phyloP scores from a whole-genome alignment of 1,140 invertebrate species.

The Dolichoris vasculosae region DNA sequence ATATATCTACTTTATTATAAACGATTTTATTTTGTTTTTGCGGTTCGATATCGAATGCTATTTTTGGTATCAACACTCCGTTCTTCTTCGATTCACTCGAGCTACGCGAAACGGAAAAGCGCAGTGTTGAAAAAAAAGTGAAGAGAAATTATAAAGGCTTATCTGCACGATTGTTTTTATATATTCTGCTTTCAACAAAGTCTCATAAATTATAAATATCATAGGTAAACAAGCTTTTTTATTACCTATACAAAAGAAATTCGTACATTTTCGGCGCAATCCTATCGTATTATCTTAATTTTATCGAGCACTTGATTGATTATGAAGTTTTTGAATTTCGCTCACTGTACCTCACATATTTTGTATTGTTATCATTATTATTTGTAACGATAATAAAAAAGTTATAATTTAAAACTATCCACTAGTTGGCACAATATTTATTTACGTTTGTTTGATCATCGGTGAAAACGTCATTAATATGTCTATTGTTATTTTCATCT shows the following conservation, averaged over 20 bases:
- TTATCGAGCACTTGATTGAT: conserved; percentile 22
- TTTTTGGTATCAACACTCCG: conserved; percentile 1
- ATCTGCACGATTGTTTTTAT: neutral
- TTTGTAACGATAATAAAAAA: conserved; percentile 44
- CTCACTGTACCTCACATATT: conserved; percentile 34
- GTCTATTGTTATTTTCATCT: neutral
- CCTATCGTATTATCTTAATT: conserved; percentile 11
- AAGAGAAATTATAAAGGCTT: neutral
- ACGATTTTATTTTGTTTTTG: neutral
- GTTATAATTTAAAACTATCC: conserved; percentile 43
- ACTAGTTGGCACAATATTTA: conserved; percentile 53
- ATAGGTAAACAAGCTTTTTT: neutral
- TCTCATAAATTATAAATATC: neutral
- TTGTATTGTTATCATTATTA: conserved; percentile 20
- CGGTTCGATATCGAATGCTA: neutral
- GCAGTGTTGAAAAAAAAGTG: neutral
- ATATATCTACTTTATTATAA: neutral
- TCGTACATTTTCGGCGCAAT: conserved; percentile 12
- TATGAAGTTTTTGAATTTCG: conserved; percentile 34
- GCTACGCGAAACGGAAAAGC: conserved; percentile 31
- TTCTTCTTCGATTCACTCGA: conserved; percentile 36
- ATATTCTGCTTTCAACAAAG: neutral
- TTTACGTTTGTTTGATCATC: conserved; percentile 40
- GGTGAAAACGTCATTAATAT: conserved; percentile 21
- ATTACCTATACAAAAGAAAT: neutral